Evolutionary conservation across 1,140 invertebrate species (phyloP), one percentile per base, ranked within the genome.

Genomic region (Brachionus plicatilis): DNA sequence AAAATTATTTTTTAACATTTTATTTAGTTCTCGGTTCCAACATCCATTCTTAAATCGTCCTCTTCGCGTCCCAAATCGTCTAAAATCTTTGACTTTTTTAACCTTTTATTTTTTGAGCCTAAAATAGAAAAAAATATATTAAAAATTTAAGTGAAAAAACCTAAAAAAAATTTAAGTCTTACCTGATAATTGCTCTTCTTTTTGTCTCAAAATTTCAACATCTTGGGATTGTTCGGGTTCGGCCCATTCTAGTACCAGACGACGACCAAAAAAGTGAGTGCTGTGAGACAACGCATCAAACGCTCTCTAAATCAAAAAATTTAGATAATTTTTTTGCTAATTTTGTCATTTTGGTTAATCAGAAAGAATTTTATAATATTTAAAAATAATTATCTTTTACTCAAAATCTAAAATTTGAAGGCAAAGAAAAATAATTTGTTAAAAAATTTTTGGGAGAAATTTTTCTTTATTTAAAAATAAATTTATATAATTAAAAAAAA

Each of bases 231-330:
- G 79, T 66, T 93, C 93, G n/a, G 86, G 84, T 20, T 93, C 92
- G 0, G 97, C 96, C 97, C 97, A 99, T 91, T 99, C 97, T 20
- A 99, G 90, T 0, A 98, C 96, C 85, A 99, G 90, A 53, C 96
- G 92, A 86, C 97, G 91, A 3, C 96, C 97, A 88, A 96, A 99
- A 88, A 99, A 94, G 92, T 99, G 97, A 85, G 97, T 99, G 87
- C 96, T 98, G 88, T 96, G 94, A 86, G 93, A 93, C 0, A 99
- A 87, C 0, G 96, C 93, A 85, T 96, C 94, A 90, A 98, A 97
- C 0, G 97, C 96, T 88, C 47, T 84, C 79, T 37, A 17, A 14
- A 50, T 4, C 11, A 27, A 33, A 76, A 33, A 6, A 7, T 37
- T 37, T 6, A 37, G 7, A 37, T 37, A 37, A 7, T 7, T 37